Base-by-base conservation (phyloP, 1,140 invertebrate species). In the Brachionus manjavacas region DNA sequence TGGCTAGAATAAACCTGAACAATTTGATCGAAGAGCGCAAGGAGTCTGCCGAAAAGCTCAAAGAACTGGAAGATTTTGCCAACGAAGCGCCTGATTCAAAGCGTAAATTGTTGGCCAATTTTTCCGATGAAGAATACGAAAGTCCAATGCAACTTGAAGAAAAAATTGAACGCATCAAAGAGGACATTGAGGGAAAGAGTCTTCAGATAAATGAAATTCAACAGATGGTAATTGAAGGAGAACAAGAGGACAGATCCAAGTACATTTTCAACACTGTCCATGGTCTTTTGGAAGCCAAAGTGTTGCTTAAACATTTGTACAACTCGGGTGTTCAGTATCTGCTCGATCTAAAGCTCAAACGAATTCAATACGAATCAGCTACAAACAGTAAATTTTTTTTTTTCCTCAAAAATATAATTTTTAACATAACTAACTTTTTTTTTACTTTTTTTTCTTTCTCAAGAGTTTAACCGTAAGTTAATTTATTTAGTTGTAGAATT, bases 1-100 rank as follows among this genome's bases (percentile, higher is more conserved):
- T 94, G 85, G 94, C 94, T 0, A 91, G 94, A 88, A 91, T 92
- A 85, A 93, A 94, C 4, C 88, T 95, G 1, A 92, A 94, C 70
- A 92, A 92, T 85, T 88, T 95, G 1, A 92, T 94, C 88, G 92
- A 94, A 86, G 94, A 95, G 87, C 85, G 90, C 14, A 90, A 90
- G 72, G 85, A 87, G 31, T 86, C 90, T 16, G 86, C 87, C 11
- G 85, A 86, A n/a, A 76, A 76, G 28, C 46, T 76, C 4, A n/a
- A 49, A 52, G 72, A 76, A 11, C 11, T 49, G 16, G 72, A 76
- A 11, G 43, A 76, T 20, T 25, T 46, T 35, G 66, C 66, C 31
- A 72, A 72, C 25, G 68, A 72, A 72, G 16, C 7, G 28, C 72
- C 72, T 0, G 72, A 25, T 0, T 25, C n/a, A 1, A 76, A 76